Conservation (phyloP, 2,797 vertebrate species). For the Cirrhinus molitorella region DNA sequence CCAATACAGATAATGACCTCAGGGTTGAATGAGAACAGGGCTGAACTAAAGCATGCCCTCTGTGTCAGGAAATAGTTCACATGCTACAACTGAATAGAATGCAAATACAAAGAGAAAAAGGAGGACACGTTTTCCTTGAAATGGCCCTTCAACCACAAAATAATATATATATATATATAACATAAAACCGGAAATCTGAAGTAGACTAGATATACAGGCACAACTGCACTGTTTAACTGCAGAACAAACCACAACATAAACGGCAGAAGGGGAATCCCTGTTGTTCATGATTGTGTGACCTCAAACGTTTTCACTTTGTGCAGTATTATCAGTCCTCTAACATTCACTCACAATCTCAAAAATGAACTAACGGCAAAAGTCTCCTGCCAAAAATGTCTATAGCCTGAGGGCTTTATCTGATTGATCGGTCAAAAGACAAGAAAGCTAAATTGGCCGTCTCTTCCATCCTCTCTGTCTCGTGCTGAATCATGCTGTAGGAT, state of each 20-base stretch:
- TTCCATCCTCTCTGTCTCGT: constrained; percentile 11
- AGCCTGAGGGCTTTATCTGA: neutral
- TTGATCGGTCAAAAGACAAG: neutral
- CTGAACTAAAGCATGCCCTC: constrained; percentile 20
- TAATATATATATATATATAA: neutral
- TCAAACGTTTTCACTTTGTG: constrained; percentile 5
- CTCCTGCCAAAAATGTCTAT: too few species aligned
- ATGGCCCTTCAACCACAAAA: constrained; percentile 2
- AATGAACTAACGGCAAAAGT: neutral
- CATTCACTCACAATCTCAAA: neutral
- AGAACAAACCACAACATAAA: constrained; percentile 16
- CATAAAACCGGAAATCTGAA: constrained; percentile 54
- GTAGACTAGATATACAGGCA: constrained; percentile 36
- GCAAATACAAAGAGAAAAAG: neutral
- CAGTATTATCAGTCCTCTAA: neutral
- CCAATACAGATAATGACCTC: constrained; percentile 5
- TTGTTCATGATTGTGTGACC: neutral
- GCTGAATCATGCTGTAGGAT: constrained; percentile 60
- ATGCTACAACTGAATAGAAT: neutral
- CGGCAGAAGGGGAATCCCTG: constrained; percentile 2
- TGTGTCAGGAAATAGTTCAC: neutral
- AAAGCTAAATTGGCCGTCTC: neutral
- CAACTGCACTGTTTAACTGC: constrained; percentile 17
- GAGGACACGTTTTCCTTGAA: neutral
- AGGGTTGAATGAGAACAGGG: neutral